Conservation (phyloP, 2,888 invertebrate species). For the Panzeria rudis region DNA sequence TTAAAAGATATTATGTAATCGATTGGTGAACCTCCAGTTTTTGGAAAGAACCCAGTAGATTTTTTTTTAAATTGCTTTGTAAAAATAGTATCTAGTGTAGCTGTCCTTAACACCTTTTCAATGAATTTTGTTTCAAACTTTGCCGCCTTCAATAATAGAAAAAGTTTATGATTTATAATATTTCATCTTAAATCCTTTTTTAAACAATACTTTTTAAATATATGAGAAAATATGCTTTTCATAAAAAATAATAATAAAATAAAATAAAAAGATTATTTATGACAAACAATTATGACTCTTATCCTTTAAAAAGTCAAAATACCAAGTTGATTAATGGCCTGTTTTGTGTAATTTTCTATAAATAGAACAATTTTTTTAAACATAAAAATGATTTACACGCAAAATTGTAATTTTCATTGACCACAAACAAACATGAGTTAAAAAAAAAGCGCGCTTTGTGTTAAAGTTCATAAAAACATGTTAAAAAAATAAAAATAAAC, state of each 20-base stretch:
- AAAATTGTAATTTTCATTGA: conserved; percentile 62
- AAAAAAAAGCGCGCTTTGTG: conserved; percentile 19
- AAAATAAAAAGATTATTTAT: conserved; percentile 13
- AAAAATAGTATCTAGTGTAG: conserved; percentile 42
- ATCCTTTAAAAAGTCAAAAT: conserved; percentile 28
- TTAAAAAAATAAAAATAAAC: not conserved
- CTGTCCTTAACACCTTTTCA: not conserved
- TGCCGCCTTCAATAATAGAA: conserved; percentile 37
- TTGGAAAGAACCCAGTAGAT: too few relatives aligned
- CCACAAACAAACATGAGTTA: conserved; percentile 48
- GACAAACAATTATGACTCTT: conserved; percentile 52
- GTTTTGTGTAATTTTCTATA: conserved; percentile 16
- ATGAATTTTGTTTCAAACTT: conserved; percentile 17
- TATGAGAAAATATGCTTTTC: conserved; percentile 8
- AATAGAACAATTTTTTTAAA: conserved; percentile 35
- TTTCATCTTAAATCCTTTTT: not conserved
- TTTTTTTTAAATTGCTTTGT: not conserved
- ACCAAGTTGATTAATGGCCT: conserved; percentile 53
- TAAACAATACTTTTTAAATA: conserved; percentile 27
- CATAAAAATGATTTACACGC: conserved; percentile 66
- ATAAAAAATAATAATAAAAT: not conserved
- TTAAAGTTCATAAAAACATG: conserved; percentile 7
- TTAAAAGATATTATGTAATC: too few relatives aligned
- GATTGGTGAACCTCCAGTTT: too few relatives aligned
- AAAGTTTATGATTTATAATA: conserved; percentile 49